Evolutionary conservation across 2,888 invertebrate species (phyloP).

Genomic region (Tridacna crocea): DNA sequence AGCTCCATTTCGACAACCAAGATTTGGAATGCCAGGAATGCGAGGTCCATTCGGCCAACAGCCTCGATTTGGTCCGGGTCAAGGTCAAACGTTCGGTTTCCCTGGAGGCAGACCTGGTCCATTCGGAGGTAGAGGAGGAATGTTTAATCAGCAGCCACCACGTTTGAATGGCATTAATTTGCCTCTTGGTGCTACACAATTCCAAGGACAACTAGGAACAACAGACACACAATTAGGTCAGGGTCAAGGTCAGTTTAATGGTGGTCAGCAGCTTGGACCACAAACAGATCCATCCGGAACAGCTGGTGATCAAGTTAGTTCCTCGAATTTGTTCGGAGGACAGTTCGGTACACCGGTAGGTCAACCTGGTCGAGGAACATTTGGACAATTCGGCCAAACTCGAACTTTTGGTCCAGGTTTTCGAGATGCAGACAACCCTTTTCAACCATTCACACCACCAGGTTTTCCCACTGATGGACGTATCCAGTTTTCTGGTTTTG

Average conservation of each 20-base stretch:
- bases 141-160: neutral
- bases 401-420: neutral
- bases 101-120: constrained; percentile 10
- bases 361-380: constrained; percentile 9
- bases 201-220: neutral
- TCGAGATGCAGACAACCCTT: neutral
- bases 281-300: neutral
- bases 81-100: constrained; percentile 31
- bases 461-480: constrained; percentile 8
- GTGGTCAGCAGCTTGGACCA: neutral
- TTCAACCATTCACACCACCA: constrained; percentile 5
- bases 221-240: neutral
- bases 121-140: constrained; percentile 28
- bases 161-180: neutral
- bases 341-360: constrained; percentile 11
- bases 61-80: neutral
- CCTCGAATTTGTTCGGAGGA: constrained; percentile 11
- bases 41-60: constrained; percentile 22
- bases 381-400: constrained; percentile 27
- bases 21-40: neutral
- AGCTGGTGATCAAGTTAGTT: constrained; percentile 5
- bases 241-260: neutral
- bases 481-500: neutral
- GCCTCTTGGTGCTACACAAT: neutral
- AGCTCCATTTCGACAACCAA: constrained; percentile 5